Evolutionary conservation across 2,888 invertebrate genomes (phyloP), one percentile per base, ranked within the genome.

Genomic region (Hirtodrosophila histrioides): DNA sequence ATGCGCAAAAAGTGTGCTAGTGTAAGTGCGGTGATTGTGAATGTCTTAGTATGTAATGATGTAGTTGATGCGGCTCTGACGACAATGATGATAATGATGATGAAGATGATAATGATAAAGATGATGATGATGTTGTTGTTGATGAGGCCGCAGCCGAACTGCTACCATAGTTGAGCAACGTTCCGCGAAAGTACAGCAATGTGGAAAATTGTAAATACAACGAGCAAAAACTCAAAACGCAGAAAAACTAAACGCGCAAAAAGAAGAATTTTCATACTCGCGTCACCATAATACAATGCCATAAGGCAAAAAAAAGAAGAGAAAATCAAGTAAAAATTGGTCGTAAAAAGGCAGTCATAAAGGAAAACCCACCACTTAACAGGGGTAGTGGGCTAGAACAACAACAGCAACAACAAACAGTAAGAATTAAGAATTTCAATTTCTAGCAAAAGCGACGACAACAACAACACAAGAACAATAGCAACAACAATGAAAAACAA

Each of bases 151-250:
- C 50, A 69, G 49, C 58, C 69, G 40, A 60, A 57, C 62, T 69
- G 65, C 75, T 45, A 69, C 48, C 63, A 66, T 75, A 71, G 78
- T 64, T 71, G 66, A 78, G 61, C 57, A 81, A 75, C 73, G 71
- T 69, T 62, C 66, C 71, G 68, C 64, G 78, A 81, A 78, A 82
- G 82, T 85, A 82, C 85, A 85, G 85, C 88, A 79, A 86, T 86
- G 86, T 84, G 86, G 88, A 88, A 88, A 87, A 87, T 87, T 85
- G 86, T 88, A 79, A 88, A 81, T 71, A 80, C 89, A 46, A 60
- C 78, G 71, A 83, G 74, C 84, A 86, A 89, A 88, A 89, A 88
- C 84, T 77, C 76, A 70, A 83, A 87, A 88, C 88, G 88, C 80
- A 86, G 75, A 89, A 87, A 88, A 78, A 80, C 72, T 77, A 88